Base-by-base conservation (phyloP, 2,113 vertebrate species). In the Bubo bubo region DNA sequence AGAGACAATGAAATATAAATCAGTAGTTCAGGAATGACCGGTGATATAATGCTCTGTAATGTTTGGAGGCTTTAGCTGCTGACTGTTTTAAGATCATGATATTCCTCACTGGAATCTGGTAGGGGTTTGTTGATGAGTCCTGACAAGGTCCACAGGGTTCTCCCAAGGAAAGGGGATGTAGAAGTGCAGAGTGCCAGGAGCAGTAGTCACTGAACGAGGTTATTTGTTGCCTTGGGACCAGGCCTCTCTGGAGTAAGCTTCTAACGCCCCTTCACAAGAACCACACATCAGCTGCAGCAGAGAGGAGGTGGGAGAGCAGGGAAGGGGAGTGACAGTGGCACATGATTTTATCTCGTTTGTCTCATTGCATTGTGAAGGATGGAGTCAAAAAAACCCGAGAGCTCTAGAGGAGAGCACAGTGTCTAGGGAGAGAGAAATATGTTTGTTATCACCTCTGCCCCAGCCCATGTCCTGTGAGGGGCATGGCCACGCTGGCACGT, bases 91-190 rank as follows among this genome's bases (percentile, higher is more conserved):
- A 74, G 66, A 19, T 53, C 37, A 47, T 30, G 4, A 3, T 66
- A 52, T 72, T 66, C 58, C 5, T 4, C 12, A 0, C 35, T 35
- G 27, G 32, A 52, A 26, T 1, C 0, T 26, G 60, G 35, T 37
- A 13, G 0, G 30, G n/a, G 14, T 91, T 62, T 77, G 39, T 50
- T 43, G 67, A 26, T 45, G 67, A 71, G 50, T 12, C 26, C 66
- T 90, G 76, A 50, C 8, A 24, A 53, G 27, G 32, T 45, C 32
- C 28, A 4, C 41, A 50, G 67, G 22, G 53, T 12, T 86, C 19
- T 52, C 52, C 45, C 0, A 4, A 47, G 76, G 84, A 56, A 60
- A 73, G 67, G 16, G 13, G 27, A 12, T 24, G 17, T 8, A 22
- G n/a, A 72, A 52, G 22, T 39, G n/a, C 52, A 35, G 47, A 39